phyloP scores from a whole-genome alignment of 2,113 vertebrate species.

The Speoplatyrhinus poulsoni region DNA sequence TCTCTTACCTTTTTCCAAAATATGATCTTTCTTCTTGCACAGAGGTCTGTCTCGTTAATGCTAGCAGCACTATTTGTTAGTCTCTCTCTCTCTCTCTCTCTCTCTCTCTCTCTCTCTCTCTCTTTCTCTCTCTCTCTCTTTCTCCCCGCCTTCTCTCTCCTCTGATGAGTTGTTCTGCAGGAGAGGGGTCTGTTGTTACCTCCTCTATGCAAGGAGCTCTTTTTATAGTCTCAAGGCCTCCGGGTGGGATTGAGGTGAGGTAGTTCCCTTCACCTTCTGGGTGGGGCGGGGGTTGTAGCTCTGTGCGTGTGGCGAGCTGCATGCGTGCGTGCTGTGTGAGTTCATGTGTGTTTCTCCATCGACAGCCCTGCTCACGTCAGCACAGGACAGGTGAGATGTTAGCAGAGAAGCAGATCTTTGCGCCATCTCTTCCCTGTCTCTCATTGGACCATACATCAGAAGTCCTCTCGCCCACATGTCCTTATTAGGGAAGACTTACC shows the following conservation, averaged over 20 bases:
- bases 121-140: neutral
- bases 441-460: no score
- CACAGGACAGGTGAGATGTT: neutral
- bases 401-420: neutral
- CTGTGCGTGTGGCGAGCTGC: neutral
- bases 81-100: constrained; percentile 21
- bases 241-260: neutral
- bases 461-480: no score
- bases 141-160: neutral
- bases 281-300: neutral
- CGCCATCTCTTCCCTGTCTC: no score
- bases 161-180: constrained; percentile 31
- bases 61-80: constrained; percentile 19
- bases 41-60: constrained; percentile 29
- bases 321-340: neutral
- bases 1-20: constrained; percentile 43
- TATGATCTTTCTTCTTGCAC: constrained; percentile 22
- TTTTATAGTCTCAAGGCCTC: constrained; percentile 52
- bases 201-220: constrained; percentile 52
- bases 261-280: neutral
- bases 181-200: constrained; percentile 35
- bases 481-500: no score
- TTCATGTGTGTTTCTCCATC: neutral
- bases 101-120: constrained; percentile 1
- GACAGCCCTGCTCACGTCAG: neutral